A percentile compares a stretch with the other conserved stretches of the same genome.
These are phyloP conservation scores for Dreissena polymorpha DNA, from an alignment of 1,140 invertebrate genomes.

Conservation along the genomic window DNA sequence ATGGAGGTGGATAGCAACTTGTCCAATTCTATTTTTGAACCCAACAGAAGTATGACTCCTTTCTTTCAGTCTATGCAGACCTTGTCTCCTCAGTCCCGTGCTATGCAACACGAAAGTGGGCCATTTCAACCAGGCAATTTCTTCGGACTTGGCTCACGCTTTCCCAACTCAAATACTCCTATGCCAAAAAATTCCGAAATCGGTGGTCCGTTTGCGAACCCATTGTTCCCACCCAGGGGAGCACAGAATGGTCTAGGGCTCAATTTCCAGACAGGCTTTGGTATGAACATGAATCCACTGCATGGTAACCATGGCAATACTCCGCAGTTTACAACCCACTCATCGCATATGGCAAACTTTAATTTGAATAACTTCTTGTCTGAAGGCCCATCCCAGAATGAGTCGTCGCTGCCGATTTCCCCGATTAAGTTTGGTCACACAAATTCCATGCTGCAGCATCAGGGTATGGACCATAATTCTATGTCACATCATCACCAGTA, in stretches of 20 bases:
- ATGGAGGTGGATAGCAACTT: conserved; percentile 72
- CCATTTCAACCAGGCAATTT: conserved; percentile 75
- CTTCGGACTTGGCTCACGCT: conserved; percentile 66
- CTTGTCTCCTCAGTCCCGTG: conserved; percentile 72
- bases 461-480: conserved; percentile 75
- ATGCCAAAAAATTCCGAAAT: conserved; percentile 73
- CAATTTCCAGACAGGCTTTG: conserved; percentile 79
- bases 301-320: conserved; percentile 70
- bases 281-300: conserved; percentile 78
- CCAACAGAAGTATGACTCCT: conserved; percentile 74
- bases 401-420: conserved; percentile 74
- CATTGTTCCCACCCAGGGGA: conserved; percentile 75
- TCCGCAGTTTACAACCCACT: conserved; percentile 74
- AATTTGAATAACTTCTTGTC: conserved; percentile 78
- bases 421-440: conserved; percentile 79
- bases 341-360: conserved; percentile 79
- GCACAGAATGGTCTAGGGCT: conserved; percentile 78
- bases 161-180: conserved; percentile 65
- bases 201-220: conserved; percentile 70
- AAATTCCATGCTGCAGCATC: conserved; percentile 74
- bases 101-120: conserved; percentile 70
- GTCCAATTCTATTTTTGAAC: conserved; percentile 76
- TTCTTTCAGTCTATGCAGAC: conserved; percentile 73
- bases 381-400: conserved; percentile 73
- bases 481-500: conserved; percentile 77